These are phyloP conservation scores for Coryphaenoides rupestris DNA, from an alignment of 2,113 vertebrate genomes.

Conservation along the genomic window DNA sequence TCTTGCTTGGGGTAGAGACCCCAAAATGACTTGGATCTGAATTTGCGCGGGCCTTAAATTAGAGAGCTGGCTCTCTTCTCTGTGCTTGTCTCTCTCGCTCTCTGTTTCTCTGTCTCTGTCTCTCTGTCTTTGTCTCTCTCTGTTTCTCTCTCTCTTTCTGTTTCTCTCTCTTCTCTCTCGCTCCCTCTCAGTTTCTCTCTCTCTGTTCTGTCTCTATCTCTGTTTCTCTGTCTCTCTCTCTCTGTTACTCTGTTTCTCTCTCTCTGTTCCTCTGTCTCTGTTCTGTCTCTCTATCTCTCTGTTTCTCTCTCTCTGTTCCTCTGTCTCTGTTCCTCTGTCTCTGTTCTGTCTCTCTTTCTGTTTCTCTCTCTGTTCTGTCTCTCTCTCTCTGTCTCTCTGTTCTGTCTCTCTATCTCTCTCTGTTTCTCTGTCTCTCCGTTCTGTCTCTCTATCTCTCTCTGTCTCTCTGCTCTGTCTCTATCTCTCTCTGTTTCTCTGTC, in stretches of 20 bases:
- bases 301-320: background rate
- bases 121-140: background rate
- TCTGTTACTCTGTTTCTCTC: no score
- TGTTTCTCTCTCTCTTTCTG: background rate
- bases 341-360: background rate
- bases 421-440: background rate
- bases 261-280: background rate
- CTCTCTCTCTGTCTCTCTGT: no score
- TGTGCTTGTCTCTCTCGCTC: background rate
- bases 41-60: no score
- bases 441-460: background rate
- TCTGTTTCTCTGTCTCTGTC: background rate
- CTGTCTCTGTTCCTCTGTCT: no score
- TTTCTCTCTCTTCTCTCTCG: background rate
- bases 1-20: no score
- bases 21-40: no score
- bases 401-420: background rate
- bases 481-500: background rate
- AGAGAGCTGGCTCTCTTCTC: no score
- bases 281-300: background rate
- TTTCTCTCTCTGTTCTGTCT: background rate
- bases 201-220: background rate
- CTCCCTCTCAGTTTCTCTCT: background rate
- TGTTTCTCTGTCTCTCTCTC: background rate
- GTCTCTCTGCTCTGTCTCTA: background rate